These are phyloP conservation scores for Morpho deidamia DNA, from an alignment of 2,888 invertebrate species.

Conservation along the genomic window DNA sequence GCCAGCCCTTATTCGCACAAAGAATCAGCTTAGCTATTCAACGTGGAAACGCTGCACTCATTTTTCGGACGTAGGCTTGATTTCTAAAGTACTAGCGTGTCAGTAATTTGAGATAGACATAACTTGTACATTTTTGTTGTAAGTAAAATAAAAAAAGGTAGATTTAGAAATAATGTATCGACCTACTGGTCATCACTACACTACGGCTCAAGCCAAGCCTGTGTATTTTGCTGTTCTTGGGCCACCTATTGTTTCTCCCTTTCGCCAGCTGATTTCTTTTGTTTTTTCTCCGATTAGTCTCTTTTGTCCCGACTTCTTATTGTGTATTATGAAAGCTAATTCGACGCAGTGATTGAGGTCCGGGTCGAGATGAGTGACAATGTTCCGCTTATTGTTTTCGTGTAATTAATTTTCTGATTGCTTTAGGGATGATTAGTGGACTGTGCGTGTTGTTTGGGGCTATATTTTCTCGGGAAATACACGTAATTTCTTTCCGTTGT, in stretches of 20 bases:
- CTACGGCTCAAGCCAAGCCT: conserved; percentile 19
- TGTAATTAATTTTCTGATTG: conserved; percentile 21
- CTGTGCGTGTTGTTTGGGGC: neutral
- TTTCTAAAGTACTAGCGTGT: no score
- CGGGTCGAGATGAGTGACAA: conserved; percentile 12
- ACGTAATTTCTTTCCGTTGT: neutral
- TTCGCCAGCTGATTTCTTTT: conserved; percentile 32
- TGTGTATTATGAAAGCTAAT: conserved; percentile 33
- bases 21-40: no score
- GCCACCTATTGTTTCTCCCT: conserved; percentile 27
- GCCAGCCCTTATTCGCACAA: no score
- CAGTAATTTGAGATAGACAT: no score
- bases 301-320: conserved; percentile 30
- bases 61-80: no score
- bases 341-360: conserved; percentile 27
- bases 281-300: conserved; percentile 31
- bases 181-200: conserved; percentile 15
- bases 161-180: conserved; percentile 3
- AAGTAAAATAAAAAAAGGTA: no score
- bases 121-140: no score
- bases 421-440: conserved; percentile 6
- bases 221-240: conserved; percentile 26
- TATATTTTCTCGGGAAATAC: neutral
- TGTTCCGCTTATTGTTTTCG: conserved; percentile 14
- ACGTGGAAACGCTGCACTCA: no score